Conservation (phyloP, 2,888 invertebrate species). For the Ceraclea dissimilis region DNA sequence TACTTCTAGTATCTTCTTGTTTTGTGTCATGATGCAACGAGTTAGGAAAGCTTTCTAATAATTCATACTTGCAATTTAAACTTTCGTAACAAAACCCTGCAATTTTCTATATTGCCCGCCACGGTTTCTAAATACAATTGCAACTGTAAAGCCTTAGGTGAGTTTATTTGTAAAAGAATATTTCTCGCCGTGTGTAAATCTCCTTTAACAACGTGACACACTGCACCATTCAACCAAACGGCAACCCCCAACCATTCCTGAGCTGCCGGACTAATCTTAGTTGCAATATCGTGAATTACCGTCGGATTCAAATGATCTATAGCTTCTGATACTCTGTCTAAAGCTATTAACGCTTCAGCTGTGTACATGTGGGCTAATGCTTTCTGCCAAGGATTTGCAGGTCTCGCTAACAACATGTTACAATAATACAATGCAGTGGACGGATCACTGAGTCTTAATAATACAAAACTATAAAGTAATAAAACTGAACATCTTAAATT, state of each 20-base stretch:
- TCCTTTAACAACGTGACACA: slow-evolving; percentile 41
- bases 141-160: slow-evolving; percentile 42
- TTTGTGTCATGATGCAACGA: too few species aligned
- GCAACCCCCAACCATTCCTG: slow-evolving; percentile 45
- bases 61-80: slow-evolving; percentile 27
- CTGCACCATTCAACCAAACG: slow-evolving; percentile 48
- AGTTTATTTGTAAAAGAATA: slow-evolving; percentile 44
- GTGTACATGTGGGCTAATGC: slow-evolving; percentile 83
- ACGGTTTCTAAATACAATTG: slow-evolving; percentile 53
- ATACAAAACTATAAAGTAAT: slow-evolving; percentile 76
- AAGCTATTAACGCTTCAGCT: slow-evolving; percentile 76
- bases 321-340: slow-evolving; percentile 78
- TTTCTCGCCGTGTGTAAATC: slow-evolving; percentile 44
- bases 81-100: slow-evolving; percentile 42
- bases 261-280: slow-evolving; percentile 41
- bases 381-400: slow-evolving; percentile 53
- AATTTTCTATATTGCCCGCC: slow-evolving; percentile 46
- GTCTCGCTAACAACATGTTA: slow-evolving; percentile 62
- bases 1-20: too few species aligned
- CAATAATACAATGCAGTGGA: slow-evolving; percentile 71
- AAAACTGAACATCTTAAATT: slow-evolving; percentile 59
- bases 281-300: slow-evolving; percentile 50
- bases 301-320: slow-evolving; percentile 75
- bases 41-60: too few species aligned
- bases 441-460: slow-evolving; percentile 75